A percentile compares a stretch with the other conserved stretches of the same genome.
These are phyloP conservation scores for Upupa epops DNA, from an alignment of 2,113 vertebrate genomes.

Conservation along the genomic window DNA sequence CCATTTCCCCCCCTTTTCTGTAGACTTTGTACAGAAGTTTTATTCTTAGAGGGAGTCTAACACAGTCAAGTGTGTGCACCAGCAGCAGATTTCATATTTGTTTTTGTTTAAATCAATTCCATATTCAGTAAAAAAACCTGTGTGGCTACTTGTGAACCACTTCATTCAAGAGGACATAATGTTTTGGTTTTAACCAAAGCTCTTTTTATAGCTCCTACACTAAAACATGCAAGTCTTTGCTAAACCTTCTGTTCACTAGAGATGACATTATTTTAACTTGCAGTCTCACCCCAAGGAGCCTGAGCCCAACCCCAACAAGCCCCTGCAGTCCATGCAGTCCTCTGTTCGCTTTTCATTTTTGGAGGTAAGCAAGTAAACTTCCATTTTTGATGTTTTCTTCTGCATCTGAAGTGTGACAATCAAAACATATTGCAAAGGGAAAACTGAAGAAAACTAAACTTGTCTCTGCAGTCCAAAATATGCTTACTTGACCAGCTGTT, in stretches of 20 bases:
- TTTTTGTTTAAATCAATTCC: slow-evolving; percentile 37
- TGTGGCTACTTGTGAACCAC: neutral
- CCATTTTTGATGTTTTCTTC: slow-evolving; percentile 53
- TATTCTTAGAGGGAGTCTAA: neutral
- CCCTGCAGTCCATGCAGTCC: slow-evolving; percentile 99
- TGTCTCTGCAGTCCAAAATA: neutral
- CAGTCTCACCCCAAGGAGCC: slow-evolving; percentile 98
- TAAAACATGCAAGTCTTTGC: slow-evolving; percentile 46
- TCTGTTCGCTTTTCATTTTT: slow-evolving; percentile 98
- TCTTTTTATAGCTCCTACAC: neutral
- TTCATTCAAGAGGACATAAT: slow-evolving; percentile 7
- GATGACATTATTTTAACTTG: slow-evolving; percentile 94
- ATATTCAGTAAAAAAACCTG: slow-evolving; percentile 4
- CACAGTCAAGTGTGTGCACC: neutral
- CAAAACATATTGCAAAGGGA: neutral
- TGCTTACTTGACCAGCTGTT: neutral
- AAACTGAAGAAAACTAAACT: neutral
- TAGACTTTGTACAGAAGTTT: neutral
- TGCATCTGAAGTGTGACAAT: slow-evolving; percentile 4
- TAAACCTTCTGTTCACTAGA: slow-evolving; percentile 74
- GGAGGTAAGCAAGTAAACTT: slow-evolving; percentile 91
- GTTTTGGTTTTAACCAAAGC: slow-evolving; percentile 26
- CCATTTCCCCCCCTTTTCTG: neutral
- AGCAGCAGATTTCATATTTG: slow-evolving; percentile 13
- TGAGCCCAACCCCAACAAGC: slow-evolving; percentile 99